Conservation (phyloP, 2,797 vertebrate genomes). For the Anabas testudineus region DNA sequence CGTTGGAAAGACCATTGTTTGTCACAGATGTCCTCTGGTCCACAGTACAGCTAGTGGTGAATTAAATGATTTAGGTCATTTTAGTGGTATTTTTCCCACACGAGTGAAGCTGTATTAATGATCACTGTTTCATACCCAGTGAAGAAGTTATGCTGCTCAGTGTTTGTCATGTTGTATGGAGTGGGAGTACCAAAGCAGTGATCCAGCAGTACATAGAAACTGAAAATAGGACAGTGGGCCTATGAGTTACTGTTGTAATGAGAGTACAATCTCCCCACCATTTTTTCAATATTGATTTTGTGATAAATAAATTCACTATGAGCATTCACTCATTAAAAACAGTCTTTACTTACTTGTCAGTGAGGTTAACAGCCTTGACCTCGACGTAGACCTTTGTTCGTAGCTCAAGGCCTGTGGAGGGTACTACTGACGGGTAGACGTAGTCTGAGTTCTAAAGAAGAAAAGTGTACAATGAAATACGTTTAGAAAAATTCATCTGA, state of each 20-base stretch:
- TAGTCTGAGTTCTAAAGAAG: conserved; percentile 74
- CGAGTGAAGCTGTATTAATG: neutral
- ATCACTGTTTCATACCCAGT: conserved; percentile 70
- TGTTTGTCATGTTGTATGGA: conserved; percentile 67
- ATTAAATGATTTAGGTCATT: neutral
- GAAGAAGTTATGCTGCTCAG: conserved; percentile 79
- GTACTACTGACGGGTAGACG: conserved; percentile 62
- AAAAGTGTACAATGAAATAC: neutral
- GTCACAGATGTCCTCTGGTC: conserved; percentile 60
- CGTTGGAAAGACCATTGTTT: conserved; percentile 74
- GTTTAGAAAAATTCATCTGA: neutral
- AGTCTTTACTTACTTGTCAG: conserved; percentile 82
- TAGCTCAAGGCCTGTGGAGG: conserved; percentile 75
- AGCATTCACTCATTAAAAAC: neutral
- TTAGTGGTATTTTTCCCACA: neutral
- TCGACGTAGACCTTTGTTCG: conserved; percentile 79
- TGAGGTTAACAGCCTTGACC: conserved; percentile 83
- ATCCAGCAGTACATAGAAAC: conserved; percentile 85
- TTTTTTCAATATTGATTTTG: conserved; percentile 12
- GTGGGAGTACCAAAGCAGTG: conserved; percentile 85
- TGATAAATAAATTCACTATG: neutral
- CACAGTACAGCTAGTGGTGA: conserved; percentile 70
- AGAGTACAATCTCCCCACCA: neutral
- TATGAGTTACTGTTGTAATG: conserved; percentile 8
- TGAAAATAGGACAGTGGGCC: conserved; percentile 50